A percentile compares a stretch with the other conserved stretches of the same genome.
Conservation (phyloP, 2,113 vertebrate genomes). For the Ovibos moschatus region DNA sequence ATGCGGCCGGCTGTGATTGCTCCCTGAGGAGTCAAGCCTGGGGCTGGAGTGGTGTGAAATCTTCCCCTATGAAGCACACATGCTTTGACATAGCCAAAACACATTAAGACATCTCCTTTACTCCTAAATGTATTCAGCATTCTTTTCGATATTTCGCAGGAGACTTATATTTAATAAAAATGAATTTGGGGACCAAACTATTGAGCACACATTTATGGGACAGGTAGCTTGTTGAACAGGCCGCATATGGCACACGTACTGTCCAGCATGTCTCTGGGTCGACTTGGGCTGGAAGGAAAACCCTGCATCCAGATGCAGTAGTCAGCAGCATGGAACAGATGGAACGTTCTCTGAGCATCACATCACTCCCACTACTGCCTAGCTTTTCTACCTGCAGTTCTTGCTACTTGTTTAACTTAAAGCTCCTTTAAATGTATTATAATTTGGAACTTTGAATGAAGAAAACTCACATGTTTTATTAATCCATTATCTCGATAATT, state of each 20-base stretch:
- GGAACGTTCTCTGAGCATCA: neutral
- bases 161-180: neutral
- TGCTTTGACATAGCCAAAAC: neutral
- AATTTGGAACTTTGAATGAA: neutral
- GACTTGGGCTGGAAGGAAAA: neutral
- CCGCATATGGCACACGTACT: fast-evolving
- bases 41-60: neutral
- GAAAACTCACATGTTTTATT: neutral
- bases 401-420: neutral
- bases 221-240: neutral
- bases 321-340: no score
- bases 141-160: neutral
- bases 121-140: neutral
- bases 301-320: fast-evolving
- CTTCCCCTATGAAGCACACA: neutral
- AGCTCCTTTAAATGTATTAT: neutral
- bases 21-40: neutral
- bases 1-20: neutral
- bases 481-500: neutral
- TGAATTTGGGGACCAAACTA: neutral
- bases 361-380: neutral
- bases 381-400: neutral
- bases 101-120: neutral
- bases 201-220: neutral
- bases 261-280: neutral